phyloP scores from a whole-genome alignment of 2,888 invertebrate genomes.

The Clivina fossor region DNA sequence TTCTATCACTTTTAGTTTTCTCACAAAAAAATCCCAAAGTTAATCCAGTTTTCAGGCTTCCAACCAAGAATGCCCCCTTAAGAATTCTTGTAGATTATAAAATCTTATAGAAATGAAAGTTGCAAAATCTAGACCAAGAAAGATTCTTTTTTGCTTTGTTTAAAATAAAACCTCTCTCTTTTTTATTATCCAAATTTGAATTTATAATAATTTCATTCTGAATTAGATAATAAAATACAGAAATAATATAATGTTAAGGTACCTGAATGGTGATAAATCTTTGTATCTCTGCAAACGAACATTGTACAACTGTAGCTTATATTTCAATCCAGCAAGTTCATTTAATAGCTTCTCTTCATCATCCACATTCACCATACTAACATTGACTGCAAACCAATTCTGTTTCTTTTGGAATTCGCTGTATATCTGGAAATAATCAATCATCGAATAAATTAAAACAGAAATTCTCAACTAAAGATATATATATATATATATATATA shows the following conservation, averaged over 20 bases:
- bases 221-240: slow-evolving; percentile 15
- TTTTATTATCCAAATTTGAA: neutral
- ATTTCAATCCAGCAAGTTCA: slow-evolving; percentile 55
- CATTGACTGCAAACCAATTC: slow-evolving; percentile 60
- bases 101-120: no score
- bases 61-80: no score
- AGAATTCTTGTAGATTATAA: no score
- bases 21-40: no score
- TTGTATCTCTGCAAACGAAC: slow-evolving; percentile 63
- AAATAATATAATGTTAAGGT: slow-evolving; percentile 37
- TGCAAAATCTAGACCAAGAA: no score
- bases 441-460: no score
- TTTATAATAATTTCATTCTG: neutral
- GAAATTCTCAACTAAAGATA: no score
- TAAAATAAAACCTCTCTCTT: neutral
- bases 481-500: no score
- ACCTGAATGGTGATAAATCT: slow-evolving; percentile 57
- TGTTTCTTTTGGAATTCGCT: slow-evolving; percentile 59
- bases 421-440: slow-evolving; percentile 56
- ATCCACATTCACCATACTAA: slow-evolving; percentile 60
- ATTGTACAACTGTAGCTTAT: slow-evolving; percentile 61
- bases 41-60: no score
- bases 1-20: no score
- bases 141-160: neutral
- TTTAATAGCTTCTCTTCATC: slow-evolving; percentile 63